phyloP scores from a whole-genome alignment of 2,113 vertebrate genomes.

The Apodemus speciosus region DNA sequence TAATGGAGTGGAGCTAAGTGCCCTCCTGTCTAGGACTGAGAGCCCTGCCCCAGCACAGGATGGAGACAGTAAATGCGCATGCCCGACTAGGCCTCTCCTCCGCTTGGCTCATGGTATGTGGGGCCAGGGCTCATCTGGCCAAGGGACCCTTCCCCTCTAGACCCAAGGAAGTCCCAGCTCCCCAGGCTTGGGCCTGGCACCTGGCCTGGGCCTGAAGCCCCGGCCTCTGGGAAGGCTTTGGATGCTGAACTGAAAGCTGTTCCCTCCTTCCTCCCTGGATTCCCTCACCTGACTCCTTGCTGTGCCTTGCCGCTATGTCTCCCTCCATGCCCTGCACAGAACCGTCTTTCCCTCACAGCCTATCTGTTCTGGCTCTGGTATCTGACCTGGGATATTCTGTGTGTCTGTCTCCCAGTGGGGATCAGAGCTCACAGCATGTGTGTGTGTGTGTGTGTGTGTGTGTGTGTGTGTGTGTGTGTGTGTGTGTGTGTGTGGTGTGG shows the following conservation, averaged over 20 bases:
- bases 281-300: background rate
- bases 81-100: background rate
- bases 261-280: background rate
- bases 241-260: background rate
- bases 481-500: too few species aligned
- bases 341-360: fast-evolving
- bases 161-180: background rate
- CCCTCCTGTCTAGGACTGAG: background rate
- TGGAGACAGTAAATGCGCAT: background rate
- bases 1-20: background rate
- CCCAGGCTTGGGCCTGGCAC: background rate
- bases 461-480: background rate
- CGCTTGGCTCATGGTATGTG: background rate
- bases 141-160: background rate
- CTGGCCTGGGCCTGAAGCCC: background rate
- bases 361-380: background rate
- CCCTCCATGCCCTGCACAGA: background rate
- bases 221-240: background rate
- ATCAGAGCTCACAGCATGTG: background rate
- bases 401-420: background rate
- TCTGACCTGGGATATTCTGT: background rate
- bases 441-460: background rate
- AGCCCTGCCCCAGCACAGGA: too few species aligned
- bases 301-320: background rate
- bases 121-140: background rate